phyloP scores from a whole-genome alignment of 2,888 invertebrate species.

The Cosmia trapezina region DNA sequence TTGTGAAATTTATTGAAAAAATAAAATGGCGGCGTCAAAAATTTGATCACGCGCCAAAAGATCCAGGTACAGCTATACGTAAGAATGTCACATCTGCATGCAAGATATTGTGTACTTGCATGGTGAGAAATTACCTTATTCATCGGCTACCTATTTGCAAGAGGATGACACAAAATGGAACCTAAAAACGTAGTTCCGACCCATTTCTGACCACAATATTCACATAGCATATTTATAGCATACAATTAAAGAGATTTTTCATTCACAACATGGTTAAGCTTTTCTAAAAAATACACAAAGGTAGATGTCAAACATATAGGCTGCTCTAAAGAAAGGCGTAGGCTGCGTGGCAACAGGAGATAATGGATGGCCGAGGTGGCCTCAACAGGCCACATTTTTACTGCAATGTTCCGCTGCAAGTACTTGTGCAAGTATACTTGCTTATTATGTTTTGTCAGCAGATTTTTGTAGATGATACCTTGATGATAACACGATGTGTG shows the following conservation, averaged over 20 bases:
- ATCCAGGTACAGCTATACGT: neutral
- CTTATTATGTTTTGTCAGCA: neutral
- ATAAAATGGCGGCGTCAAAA: neutral
- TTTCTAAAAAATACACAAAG: slow-evolving; percentile 4
- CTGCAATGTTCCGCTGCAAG: neutral
- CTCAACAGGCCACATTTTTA: too few relatives aligned
- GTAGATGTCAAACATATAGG: slow-evolving; percentile 6
- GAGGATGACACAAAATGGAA: neutral
- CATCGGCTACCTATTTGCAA: neutral
- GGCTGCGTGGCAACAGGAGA: neutral
- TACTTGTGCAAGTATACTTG: neutral
- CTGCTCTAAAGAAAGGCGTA: neutral
- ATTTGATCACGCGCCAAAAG: neutral
- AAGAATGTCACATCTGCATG: neutral
- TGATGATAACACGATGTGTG: neutral
- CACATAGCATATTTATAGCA: slow-evolving; percentile 13
- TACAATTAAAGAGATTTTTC: slow-evolving; percentile 24
- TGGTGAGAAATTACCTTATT: neutral
- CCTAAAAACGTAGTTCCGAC: slow-evolving; percentile 28
- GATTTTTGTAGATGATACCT: too few relatives aligned
- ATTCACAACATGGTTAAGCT: slow-evolving; percentile 21
- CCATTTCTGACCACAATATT: slow-evolving; percentile 6
- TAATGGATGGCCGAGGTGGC: neutral
- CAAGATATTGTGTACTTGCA: neutral
- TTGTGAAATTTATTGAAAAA: neutral